phyloP scores from a whole-genome alignment of 2,113 vertebrate species.

The Microcebus griseorufus region DNA sequence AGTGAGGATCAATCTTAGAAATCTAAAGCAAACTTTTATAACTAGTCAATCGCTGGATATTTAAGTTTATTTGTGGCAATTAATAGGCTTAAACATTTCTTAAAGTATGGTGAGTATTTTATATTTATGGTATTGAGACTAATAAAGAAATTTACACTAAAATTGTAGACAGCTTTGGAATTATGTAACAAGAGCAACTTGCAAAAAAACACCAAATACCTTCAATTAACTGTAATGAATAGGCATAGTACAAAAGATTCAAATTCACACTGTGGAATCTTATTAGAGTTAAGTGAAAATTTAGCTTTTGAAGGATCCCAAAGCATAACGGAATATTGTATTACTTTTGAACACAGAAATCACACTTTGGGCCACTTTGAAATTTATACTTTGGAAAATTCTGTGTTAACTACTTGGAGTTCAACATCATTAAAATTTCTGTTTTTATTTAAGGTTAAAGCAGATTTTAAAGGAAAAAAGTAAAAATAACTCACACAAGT shows the following conservation, averaged over 20 bases:
- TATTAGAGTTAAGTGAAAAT: conserved; percentile 6
- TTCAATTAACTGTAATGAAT: conserved; percentile 9
- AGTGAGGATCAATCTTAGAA: not conserved
- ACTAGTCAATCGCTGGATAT: not conserved
- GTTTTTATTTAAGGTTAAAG: not conserved
- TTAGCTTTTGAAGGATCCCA: conserved; percentile 33
- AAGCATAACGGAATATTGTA: not conserved
- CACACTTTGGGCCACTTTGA: not conserved
- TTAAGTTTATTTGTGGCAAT: not conserved
- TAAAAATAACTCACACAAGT: not conserved
- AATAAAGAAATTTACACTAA: conserved; percentile 60
- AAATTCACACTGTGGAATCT: not conserved
- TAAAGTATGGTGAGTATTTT: not conserved
- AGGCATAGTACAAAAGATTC: not conserved
- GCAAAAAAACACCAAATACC: conserved; percentile 5
- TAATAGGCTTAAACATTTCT: not conserved
- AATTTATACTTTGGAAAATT: not conserved
- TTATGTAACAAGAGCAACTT: conserved; percentile 10
- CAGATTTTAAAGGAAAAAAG: conserved; percentile 4
- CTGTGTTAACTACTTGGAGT: not conserved
- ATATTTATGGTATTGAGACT: conserved; percentile 26
- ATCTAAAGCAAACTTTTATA: conserved; percentile 12
- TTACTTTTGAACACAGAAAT: not conserved
- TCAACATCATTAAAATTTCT: conserved; percentile 6
- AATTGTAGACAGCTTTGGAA: conserved; percentile 51